These are phyloP conservation scores for Myzus persicae DNA, from an alignment of 1,140 invertebrate species.

Conservation along the genomic window DNA sequence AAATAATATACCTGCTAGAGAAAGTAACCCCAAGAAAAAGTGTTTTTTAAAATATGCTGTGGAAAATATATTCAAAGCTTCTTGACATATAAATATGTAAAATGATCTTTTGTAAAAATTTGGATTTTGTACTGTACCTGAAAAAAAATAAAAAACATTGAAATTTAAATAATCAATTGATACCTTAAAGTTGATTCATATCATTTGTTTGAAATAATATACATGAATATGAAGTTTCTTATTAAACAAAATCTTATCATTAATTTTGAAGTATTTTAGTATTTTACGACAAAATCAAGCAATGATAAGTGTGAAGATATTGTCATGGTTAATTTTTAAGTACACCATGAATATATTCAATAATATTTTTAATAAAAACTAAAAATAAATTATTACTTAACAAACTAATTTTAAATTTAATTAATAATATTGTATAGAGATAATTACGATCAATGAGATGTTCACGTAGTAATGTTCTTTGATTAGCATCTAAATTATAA, in stretches of 20 bases:
- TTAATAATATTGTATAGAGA: background rate
- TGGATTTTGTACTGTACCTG: constrained; percentile 25
- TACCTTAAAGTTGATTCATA: background rate
- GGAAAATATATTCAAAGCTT: constrained; percentile 45
- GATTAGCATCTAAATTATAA: constrained; percentile 48
- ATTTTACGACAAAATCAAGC: too few species aligned
- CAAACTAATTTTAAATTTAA: too few species aligned
- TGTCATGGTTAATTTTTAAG: too few species aligned
- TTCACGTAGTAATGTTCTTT: constrained; percentile 42
- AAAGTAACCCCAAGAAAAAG: constrained; percentile 11
- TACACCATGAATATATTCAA: too few species aligned
- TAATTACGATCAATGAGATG: constrained; percentile 54
- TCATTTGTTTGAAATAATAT: background rate
- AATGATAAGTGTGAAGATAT: too few species aligned
- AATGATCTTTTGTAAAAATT: constrained; percentile 47
- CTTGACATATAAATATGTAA: constrained; percentile 55
- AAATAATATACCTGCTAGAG: constrained; percentile 27
- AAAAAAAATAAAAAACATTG: constrained; percentile 23
- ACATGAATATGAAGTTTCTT: background rate
- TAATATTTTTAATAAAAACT: too few species aligned
- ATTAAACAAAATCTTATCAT: too few species aligned
- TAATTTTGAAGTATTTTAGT: background rate
- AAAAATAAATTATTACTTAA: too few species aligned
- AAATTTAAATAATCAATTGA: background rate
- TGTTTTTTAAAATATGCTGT: constrained; percentile 50